These are phyloP conservation scores for Rhinogobius similis DNA, from an alignment of 2,113 vertebrate species.

Conservation along the genomic window DNA sequence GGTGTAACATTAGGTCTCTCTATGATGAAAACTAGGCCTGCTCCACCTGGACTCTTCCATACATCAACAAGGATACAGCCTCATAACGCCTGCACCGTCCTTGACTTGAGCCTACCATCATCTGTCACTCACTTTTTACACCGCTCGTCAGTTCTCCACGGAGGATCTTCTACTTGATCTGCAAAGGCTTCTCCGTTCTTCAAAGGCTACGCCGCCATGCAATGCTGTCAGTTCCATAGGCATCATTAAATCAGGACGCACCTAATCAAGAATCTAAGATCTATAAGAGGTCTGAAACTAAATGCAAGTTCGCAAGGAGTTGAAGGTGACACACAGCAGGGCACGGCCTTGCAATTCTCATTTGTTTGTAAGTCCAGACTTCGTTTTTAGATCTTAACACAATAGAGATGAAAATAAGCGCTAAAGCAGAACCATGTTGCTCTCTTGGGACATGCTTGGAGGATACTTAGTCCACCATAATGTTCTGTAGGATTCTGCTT, in stretches of 20 bases:
- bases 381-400: slow-evolving; percentile 4
- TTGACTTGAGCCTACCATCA: slow-evolving; percentile 35
- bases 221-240: slow-evolving; percentile 10
- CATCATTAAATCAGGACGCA: slow-evolving; percentile 41
- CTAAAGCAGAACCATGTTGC: slow-evolving; percentile 21
- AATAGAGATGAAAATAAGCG: slow-evolving; percentile 11
- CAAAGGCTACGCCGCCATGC: slow-evolving; percentile 37
- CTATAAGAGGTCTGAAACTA: not conserved
- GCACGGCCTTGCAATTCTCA: not conserved
- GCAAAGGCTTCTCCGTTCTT: slow-evolving; percentile 31
- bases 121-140: slow-evolving; percentile 37
- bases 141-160: slow-evolving; percentile 22
- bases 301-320: slow-evolving; percentile 27
- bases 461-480: slow-evolving; percentile 39
- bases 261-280: slow-evolving; percentile 37
- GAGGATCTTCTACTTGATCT: slow-evolving; percentile 31
- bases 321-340: slow-evolving; percentile 28
- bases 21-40: slow-evolving; percentile 12
- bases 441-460: slow-evolving; percentile 32
- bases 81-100: slow-evolving; percentile 5
- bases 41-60: slow-evolving; percentile 10
- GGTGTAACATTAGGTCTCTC: not conserved
- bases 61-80: slow-evolving; percentile 12
- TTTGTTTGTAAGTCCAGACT: not conserved
- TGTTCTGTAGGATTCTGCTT: slow-evolving; percentile 25